Percentiles rank a stretch among this genome's conserved stretches.
phyloP scores from a whole-genome alignment of 1,140 invertebrate genomes.

The Nebria ingens region DNA sequence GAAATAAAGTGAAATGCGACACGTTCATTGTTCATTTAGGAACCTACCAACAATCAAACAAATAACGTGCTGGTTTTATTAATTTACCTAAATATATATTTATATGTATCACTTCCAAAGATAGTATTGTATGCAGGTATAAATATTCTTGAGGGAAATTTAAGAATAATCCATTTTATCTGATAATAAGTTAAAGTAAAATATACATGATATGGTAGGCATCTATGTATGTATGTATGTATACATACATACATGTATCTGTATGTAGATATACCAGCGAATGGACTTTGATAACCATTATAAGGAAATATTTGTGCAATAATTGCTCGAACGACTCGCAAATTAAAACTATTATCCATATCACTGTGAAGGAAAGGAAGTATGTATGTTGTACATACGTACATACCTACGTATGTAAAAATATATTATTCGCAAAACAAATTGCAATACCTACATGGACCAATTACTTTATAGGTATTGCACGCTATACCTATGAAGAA shows the following conservation, averaged over 20 bases:
- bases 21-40: neutral
- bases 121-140: constrained; percentile 1
- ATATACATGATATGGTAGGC: neutral
- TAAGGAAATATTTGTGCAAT: too few relatives aligned
- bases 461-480: too few relatives aligned
- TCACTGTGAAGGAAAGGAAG: too few relatives aligned
- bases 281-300: too few relatives aligned
- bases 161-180: too few relatives aligned
- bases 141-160: too few relatives aligned
- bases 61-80: neutral
- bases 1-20: neutral
- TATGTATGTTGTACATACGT: neutral
- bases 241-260: neutral
- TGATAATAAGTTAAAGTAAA: too few relatives aligned
- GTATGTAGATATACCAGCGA: neutral
- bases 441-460: neutral
- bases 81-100: neutral
- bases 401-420: neutral
- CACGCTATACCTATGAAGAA: too few relatives aligned
- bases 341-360: too few relatives aligned
- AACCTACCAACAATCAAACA: too few relatives aligned
- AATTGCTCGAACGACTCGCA: too few relatives aligned
- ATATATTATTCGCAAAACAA: neutral
- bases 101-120: neutral
- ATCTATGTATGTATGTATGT: neutral